Conservation (phyloP, 2,797 vertebrate genomes). For the Ctenopoma kingsleyae region DNA sequence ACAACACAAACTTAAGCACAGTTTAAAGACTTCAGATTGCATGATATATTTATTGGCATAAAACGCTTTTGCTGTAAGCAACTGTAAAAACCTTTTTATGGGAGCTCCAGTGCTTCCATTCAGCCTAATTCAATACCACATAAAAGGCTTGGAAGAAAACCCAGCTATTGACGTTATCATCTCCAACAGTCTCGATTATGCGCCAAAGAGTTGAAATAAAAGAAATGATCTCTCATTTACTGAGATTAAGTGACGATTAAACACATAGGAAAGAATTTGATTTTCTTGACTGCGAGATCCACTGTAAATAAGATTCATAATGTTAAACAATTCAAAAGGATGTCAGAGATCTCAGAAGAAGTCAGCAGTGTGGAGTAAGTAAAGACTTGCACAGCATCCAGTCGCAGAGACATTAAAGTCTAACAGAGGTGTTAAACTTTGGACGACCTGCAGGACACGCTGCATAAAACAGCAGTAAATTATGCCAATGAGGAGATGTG, state of each 20-base stretch:
- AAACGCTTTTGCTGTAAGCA: slow-evolving; percentile 33
- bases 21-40: slow-evolving; percentile 8
- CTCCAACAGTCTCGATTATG: slow-evolving; percentile 26
- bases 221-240: slow-evolving; percentile 33
- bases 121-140: slow-evolving; percentile 40
- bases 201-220: slow-evolving; percentile 34
- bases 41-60: slow-evolving; percentile 37
- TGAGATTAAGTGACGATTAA: slow-evolving; percentile 30
- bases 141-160: slow-evolving; percentile 38
- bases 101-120: slow-evolving; percentile 42
- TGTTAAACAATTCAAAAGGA: slow-evolving; percentile 16
- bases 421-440: slow-evolving; percentile 77
- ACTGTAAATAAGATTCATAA: slow-evolving; percentile 8
- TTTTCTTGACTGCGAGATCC: slow-evolving; percentile 15
- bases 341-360: slow-evolving; percentile 5
- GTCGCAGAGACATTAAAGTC: slow-evolving; percentile 60
- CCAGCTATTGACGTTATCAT: slow-evolving; percentile 33
- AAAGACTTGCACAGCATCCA: slow-evolving; percentile 38
- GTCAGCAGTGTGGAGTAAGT: slow-evolving; percentile 13
- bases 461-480: slow-evolving; percentile 75
- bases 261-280: background rate
- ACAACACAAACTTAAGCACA: background rate
- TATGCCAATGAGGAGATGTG: slow-evolving; percentile 65
- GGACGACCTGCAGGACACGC: slow-evolving; percentile 68
- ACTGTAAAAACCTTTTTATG: slow-evolving; percentile 23